phyloP scores from a whole-genome alignment of 1,140 invertebrate genomes.

The Lucilia cuprina region DNA sequence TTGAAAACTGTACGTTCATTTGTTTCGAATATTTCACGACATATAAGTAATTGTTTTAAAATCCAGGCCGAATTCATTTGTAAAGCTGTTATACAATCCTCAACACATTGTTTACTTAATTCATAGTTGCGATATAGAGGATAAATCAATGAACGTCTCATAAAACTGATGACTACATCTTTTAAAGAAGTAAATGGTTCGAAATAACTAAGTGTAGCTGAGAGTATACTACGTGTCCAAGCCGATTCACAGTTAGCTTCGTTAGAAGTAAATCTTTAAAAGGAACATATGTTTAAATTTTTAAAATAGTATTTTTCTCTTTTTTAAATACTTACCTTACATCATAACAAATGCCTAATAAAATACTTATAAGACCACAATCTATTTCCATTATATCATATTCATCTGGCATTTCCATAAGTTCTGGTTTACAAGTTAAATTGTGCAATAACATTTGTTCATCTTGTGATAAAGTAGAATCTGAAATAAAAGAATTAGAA shows the following conservation, averaged over 20 bases:
- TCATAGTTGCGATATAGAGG: conserved; percentile 57
- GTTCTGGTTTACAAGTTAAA: conserved; percentile 42
- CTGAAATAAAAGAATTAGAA: conserved; percentile 10
- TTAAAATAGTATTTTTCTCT: background rate
- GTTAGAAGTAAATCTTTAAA: conserved; percentile 49
- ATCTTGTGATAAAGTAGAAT: conserved; percentile 51
- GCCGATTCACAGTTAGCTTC: conserved; percentile 56
- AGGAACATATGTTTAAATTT: background rate
- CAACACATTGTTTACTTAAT: conserved; percentile 49
- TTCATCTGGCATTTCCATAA: conserved; percentile 35
- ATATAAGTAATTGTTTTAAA: conserved; percentile 54
- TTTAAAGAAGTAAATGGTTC: conserved; percentile 55
- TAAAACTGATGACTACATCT: conserved; percentile 52
- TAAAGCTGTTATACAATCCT: conserved; percentile 55
- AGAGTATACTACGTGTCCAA: conserved; percentile 57
- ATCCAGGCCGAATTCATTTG: conserved; percentile 52
- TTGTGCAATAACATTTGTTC: conserved; percentile 55
- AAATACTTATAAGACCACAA: conserved; percentile 54
- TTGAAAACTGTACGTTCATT: conserved; percentile 49
- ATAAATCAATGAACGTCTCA: conserved; percentile 56
- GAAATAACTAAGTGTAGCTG: conserved; percentile 52
- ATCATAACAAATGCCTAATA: conserved; percentile 59
- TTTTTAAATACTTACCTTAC: conserved; percentile 42
- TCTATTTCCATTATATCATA: conserved; percentile 50
- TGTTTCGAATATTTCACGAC: conserved; percentile 48